Evolutionary conservation across 2,888 invertebrate genomes (phyloP).

Genomic region (Rotaria magnacalcarata): DNA sequence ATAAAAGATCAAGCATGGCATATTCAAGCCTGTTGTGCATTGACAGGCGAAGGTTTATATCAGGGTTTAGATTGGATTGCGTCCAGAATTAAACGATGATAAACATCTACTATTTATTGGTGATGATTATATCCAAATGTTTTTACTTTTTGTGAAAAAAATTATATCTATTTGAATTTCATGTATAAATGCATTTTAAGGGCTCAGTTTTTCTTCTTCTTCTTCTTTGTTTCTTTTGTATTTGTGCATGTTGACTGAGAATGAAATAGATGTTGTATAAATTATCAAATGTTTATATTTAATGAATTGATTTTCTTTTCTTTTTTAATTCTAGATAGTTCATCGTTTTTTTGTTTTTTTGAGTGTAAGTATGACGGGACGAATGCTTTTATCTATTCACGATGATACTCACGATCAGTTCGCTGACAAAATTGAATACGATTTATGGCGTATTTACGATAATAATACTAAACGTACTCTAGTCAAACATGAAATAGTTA

Average conservation of each 20-base stretch:
- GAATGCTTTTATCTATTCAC: not conserved
- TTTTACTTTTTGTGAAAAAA: not conserved
- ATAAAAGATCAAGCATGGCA: conserved; percentile 97
- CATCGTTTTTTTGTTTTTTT: not conserved
- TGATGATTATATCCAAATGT: too few relatives aligned
- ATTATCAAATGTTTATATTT: not conserved
- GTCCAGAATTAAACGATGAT: conserved; percentile 40
- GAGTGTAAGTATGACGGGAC: not conserved
- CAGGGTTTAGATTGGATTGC: conserved; percentile 46
- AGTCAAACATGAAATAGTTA: too few relatives aligned
- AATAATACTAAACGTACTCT: too few relatives aligned
- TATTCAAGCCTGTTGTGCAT: conserved; percentile 95
- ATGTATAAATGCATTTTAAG: not conserved
- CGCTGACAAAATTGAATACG: not conserved
- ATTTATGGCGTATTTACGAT: too few relatives aligned
- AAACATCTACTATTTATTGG: not conserved
- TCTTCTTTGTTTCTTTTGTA: not conserved
- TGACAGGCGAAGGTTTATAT: conserved; percentile 87
- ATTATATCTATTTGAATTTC: not conserved
- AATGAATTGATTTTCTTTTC: not conserved
- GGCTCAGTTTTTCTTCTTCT: not conserved
- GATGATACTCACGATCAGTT: not conserved
- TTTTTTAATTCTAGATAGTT: not conserved
- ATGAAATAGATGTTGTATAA: conserved; percentile 23
- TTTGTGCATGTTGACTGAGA: not conserved